Evolutionary conservation across 2,888 invertebrate species (phyloP).

Genomic region (Molorchus minor): DNA sequence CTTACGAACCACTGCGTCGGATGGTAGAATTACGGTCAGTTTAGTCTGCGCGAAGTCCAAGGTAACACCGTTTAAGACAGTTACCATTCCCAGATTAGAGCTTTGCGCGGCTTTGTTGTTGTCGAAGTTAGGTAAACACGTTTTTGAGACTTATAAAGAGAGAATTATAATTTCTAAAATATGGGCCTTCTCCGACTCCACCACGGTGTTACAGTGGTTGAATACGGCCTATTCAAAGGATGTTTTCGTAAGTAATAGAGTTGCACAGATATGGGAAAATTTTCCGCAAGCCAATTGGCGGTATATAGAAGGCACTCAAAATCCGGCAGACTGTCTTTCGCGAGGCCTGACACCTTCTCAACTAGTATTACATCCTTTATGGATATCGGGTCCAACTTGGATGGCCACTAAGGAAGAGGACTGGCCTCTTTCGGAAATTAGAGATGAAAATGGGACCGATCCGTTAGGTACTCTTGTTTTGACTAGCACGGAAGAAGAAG

Average conservation of each 20-base stretch:
- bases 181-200: not conserved
- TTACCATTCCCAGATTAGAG: too few relatives aligned
- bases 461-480: too few relatives aligned
- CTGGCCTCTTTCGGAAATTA: too few relatives aligned
- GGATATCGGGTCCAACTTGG: conserved; percentile 11
- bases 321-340: conserved; percentile 11
- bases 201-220: not conserved
- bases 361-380: not conserved
- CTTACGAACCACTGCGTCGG: too few relatives aligned
- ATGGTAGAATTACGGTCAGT: too few relatives aligned
- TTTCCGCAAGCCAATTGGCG: too few relatives aligned
- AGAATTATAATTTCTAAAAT: not conserved
- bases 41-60: too few relatives aligned
- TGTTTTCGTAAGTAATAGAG: not conserved
- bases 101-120: conserved; percentile 2
- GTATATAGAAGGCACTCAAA: not conserved
- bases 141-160: not conserved
- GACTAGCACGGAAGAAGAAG: too few relatives aligned
- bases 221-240: not conserved
- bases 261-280: not conserved
- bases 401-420: too few relatives aligned
- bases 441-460: too few relatives aligned
- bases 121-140: not conserved
- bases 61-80: not conserved
- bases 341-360: conserved; percentile 1